Conservation (phyloP, 2,113 vertebrate species). For the Columbina picui region DNA sequence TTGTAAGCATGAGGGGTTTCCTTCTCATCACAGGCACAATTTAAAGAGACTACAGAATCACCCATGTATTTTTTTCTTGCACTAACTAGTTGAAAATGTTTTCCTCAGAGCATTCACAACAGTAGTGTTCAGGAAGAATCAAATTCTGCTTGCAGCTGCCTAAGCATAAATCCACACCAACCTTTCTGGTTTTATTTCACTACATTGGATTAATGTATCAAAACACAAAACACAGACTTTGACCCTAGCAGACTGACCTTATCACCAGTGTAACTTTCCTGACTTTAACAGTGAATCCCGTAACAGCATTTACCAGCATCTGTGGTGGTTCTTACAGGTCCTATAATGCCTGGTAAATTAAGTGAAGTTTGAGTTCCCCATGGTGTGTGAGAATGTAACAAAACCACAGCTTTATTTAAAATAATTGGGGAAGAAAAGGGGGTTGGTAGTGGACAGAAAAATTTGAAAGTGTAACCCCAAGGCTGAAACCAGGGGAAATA, state of each 20-base stretch:
- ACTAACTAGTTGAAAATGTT: background rate
- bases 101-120: background rate
- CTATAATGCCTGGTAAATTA: background rate
- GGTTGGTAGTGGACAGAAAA: background rate
- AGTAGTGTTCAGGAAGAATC: background rate
- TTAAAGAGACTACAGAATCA: background rate
- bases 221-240: background rate
- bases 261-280: background rate
- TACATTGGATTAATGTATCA: background rate
- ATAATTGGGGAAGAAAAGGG: background rate
- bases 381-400: background rate
- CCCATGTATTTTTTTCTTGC: background rate
- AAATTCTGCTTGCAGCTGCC: background rate
- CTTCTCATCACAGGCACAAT: background rate
- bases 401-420: background rate
- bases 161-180: rapidly evolving
- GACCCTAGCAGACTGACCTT: background rate
- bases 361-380: background rate
- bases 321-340: background rate
- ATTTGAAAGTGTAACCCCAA: background rate
- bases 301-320: background rate
- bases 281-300: background rate
- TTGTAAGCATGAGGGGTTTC: background rate
- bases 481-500: background rate
- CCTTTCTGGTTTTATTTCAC: background rate